A percentile compares a stretch with the other conserved stretches of the same genome.
These are phyloP conservation scores for Coccyzus lansbergi DNA, from an alignment of 2,797 vertebrate genomes.

Conservation along the genomic window DNA sequence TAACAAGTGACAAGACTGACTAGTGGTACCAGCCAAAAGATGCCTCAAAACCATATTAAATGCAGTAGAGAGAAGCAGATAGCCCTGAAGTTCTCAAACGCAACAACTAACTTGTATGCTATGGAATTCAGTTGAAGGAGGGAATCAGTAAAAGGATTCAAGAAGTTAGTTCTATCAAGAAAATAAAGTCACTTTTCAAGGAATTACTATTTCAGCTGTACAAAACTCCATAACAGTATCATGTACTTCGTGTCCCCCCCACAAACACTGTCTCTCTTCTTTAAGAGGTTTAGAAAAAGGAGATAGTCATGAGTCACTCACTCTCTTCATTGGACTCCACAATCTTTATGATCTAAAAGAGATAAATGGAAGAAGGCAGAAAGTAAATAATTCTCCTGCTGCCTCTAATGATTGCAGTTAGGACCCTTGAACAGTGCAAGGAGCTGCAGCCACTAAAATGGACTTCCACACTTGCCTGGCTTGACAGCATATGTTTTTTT, in stretches of 20 bases:
- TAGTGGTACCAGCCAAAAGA: neutral
- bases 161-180: neutral
- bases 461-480: neutral
- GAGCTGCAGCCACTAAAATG: neutral
- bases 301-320: neutral
- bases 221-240: neutral
- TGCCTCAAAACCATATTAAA: neutral
- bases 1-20: neutral
- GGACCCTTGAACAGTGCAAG: neutral
- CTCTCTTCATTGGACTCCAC: neutral
- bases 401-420: neutral
- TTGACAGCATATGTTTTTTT: neutral
- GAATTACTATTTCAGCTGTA: neutral
- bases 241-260: neutral
- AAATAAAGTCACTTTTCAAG: neutral
- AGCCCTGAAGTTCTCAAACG: neutral
- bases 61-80: neutral
- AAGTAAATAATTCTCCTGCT: neutral
- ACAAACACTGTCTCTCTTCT: neutral
- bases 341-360: slow-evolving; percentile 6
- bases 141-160: neutral
- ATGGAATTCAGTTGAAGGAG: neutral
- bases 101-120: neutral
- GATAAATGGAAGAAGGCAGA: neutral
- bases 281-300: neutral